These are phyloP conservation scores for Malurus leucopterus DNA, from an alignment of 2,797 vertebrate species.

Conservation along the genomic window DNA sequence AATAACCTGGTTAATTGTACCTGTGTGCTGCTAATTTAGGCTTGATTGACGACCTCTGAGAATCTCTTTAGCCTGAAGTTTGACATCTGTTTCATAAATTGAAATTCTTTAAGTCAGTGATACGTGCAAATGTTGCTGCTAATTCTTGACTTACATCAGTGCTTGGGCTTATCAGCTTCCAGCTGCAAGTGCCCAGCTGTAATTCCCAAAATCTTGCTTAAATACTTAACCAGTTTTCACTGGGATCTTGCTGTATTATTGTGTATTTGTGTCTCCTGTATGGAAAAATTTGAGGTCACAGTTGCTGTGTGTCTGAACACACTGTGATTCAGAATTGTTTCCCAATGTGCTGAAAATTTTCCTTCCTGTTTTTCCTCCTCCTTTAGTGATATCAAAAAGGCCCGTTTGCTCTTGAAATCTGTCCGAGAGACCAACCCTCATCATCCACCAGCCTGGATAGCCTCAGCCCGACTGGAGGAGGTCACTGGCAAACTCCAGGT, in stretches of 20 bases:
- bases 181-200: not conserved
- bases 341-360: not conserved
- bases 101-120: not conserved
- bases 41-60: not conserved
- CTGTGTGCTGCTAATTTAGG: not conserved
- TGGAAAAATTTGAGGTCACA: not conserved
- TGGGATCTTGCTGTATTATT: fast-evolving
- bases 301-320: not conserved
- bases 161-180: not conserved
- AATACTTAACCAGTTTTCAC: not conserved
- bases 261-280: not conserved
- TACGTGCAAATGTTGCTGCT: not conserved
- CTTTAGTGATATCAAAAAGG: constrained; percentile 95
- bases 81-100: not conserved
- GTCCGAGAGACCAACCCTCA: constrained; percentile 97
- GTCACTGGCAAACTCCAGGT: constrained; percentile 97
- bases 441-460: constrained; percentile 97
- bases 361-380: not conserved
- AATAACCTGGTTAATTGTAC: not conserved
- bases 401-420: constrained; percentile 92
- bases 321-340: not conserved
- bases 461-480: constrained; percentile 93
- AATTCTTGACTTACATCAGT: not conserved
- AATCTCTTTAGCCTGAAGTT: not conserved
- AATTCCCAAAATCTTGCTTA: not conserved